Conservation (phyloP, 35 echinoderm and acorn worm species). For the Lytechinus pictus region DNA sequence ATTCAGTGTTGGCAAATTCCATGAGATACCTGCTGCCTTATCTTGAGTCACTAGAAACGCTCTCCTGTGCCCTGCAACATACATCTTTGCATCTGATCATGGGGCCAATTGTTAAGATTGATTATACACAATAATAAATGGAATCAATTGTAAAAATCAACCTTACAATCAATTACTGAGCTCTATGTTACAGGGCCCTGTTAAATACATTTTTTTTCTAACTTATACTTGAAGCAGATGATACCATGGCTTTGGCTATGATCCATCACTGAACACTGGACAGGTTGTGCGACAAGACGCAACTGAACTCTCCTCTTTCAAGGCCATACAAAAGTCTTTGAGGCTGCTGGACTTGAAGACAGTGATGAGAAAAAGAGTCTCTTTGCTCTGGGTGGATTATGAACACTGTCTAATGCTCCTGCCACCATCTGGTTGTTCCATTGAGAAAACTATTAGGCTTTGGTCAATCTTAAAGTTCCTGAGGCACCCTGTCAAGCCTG, state of each 20-base stretch:
- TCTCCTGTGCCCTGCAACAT: neutral
- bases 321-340: neutral
- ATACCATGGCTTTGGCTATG: neutral
- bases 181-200: no score
- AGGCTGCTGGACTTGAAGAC: neutral
- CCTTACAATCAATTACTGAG: no score
- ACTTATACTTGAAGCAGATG: neutral
- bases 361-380: neutral
- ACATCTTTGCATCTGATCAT: no score
- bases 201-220: neutral
- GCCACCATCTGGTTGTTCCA: neutral
- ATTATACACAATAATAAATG: no score
- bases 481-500: conserved; percentile 23
- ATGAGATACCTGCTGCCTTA: neutral
- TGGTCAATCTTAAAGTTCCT: conserved; percentile 24
- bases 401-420: conserved; percentile 15
- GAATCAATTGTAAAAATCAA: no score
- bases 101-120: no score
- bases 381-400: conserved; percentile 18
- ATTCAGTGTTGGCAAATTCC: no score
- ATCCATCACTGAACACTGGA: neutral
- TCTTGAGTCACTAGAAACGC: neutral
- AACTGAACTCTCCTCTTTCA: neutral
- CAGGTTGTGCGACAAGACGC: neutral
- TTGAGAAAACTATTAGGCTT: neutral